Evolutionary conservation across 2,113 vertebrate genomes (phyloP), one percentile per base, ranked within the genome.

Genomic region (Alectura lathami): DNA sequence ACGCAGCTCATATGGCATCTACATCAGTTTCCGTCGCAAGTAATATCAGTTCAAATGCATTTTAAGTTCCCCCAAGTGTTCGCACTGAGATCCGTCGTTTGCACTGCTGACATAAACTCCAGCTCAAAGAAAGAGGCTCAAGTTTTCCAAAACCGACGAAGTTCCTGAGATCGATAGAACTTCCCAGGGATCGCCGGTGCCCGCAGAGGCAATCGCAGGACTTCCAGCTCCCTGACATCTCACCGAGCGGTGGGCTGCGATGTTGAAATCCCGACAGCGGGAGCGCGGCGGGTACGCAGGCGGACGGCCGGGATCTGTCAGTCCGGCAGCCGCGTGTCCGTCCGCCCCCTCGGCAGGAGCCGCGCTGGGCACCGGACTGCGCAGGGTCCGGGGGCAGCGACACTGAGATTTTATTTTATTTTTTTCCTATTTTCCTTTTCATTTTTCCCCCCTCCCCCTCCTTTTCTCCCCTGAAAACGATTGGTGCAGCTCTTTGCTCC

Each of bases 371-470:
- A 11, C 17, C n/a, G 30, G n/a, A n/a, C 54, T 11, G 18, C 11
- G 32, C 11, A 6, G 32, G 30, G 18, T n/a, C 30, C 54, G 17
- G 32, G 32, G 42, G 54, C 4, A 34, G 51, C 24, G 67, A 22
- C 0, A 5, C 24, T 8, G 20, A n/a, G n/a, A 8, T 22, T 32
- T 56, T 56, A 11, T 18, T 21, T 56, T 56, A 29, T 56, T 20
- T 29, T 56, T 56, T 56, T 32, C 30, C 30, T 56, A 27, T 11
- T 60, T 34, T 34, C 18, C 7, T 24, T 34, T 36, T 24, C 15
- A 8, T 15, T 60, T 60, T 15, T 36, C 14, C 6, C 18, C 16
- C 26, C 38, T 26, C 2, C 1, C 16, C n/a, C 47, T 45, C 63
- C 38, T 6, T 45, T 81, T 54, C 11, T 30, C 21, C 54, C 54